Evolutionary conservation across 2,888 invertebrate genomes (phyloP).

Genomic region (Trissonchulus latispiculum): DNA sequence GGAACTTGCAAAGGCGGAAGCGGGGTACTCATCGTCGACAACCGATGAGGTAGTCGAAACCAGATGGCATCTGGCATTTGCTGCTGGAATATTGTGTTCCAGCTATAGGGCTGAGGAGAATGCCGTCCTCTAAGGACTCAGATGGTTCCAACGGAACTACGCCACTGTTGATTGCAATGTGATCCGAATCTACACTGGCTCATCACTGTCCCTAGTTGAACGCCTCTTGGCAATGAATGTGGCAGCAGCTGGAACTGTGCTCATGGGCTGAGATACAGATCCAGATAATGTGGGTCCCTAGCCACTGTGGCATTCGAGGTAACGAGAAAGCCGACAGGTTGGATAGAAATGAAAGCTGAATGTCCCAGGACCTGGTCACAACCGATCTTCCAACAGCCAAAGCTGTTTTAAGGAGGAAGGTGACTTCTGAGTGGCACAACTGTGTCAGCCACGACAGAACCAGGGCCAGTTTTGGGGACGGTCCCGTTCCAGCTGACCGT

Average conservation of each 20-base stretch:
- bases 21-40: neutral
- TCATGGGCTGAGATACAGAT: neutral
- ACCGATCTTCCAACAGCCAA: neutral
- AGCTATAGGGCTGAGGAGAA: neutral
- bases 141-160: neutral
- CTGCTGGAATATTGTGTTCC: neutral
- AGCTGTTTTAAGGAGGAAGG: neutral
- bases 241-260: neutral
- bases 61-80: neutral
- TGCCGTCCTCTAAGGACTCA: neutral
- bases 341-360: neutral
- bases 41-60: neutral
- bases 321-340: neutral
- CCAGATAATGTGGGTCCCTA: neutral
- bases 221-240: neutral
- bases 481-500: neutral
- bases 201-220: neutral
- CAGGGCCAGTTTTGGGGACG: neutral
- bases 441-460: neutral
- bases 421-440: neutral
- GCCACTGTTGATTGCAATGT: neutral
- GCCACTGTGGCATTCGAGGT: neutral
- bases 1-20: neutral
- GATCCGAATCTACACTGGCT: neutral
- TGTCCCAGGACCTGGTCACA: neutral